Evolutionary conservation across 2,113 vertebrate species (phyloP).

Genomic region (Chlamydotis undulata): DNA sequence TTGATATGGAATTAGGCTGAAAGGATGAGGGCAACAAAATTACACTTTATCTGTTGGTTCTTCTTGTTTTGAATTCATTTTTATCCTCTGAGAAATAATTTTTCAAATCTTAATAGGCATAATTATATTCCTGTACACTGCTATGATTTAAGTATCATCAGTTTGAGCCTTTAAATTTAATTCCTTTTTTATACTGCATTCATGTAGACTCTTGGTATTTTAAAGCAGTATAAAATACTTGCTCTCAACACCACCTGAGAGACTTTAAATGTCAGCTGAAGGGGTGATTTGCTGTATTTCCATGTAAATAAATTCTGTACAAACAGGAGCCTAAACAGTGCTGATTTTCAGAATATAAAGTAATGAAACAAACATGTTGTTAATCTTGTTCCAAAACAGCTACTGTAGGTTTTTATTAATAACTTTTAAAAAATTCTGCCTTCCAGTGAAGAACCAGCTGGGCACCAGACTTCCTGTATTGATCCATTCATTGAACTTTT

Average conservation of each 20-base stretch:
- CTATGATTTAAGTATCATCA: neutral
- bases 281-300: constrained; percentile 2
- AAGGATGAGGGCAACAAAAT: neutral
- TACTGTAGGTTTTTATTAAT: neutral
- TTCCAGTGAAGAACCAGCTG: neutral
- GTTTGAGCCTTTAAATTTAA: neutral
- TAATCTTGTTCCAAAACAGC: neutral
- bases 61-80: neutral
- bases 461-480: neutral
- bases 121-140: neutral
- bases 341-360: neutral
- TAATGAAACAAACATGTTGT: neutral
- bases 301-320: neutral
- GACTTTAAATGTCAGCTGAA: neutral
- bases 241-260: neutral
- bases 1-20: neutral
- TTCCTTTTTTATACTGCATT: neutral
- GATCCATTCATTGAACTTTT: neutral
- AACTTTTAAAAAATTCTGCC: neutral
- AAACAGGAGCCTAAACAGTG: neutral
- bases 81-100: neutral
- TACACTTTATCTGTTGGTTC: neutral
- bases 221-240: neutral
- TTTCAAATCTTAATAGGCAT: neutral
- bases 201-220: neutral